Conservation (phyloP, 2,888 invertebrate genomes). For the Philhelius pedissequus region DNA sequence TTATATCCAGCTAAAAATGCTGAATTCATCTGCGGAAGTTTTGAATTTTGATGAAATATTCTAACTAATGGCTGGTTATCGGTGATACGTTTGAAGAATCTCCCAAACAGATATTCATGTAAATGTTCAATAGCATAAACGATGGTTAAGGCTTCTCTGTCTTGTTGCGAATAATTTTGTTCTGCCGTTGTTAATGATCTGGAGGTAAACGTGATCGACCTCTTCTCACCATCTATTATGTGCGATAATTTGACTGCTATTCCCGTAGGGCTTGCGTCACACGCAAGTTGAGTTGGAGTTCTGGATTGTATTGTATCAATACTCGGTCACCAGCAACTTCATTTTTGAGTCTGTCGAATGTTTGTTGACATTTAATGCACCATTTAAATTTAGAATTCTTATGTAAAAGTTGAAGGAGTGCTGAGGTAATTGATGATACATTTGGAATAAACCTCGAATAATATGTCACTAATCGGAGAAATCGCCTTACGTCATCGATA, state of each 20-base stretch:
- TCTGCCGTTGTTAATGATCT: background rate
- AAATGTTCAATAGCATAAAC: slow-evolving; percentile 3
- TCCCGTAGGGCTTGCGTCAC: background rate
- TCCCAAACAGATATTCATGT: background rate
- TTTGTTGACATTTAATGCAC: no score
- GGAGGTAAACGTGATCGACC: background rate
- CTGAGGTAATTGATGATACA: no score
- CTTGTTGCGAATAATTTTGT: slow-evolving; percentile 1
- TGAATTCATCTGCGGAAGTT: slow-evolving; percentile 6
- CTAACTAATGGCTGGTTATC: background rate
- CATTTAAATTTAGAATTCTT: no score
- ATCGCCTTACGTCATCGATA: no score
- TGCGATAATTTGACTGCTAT: background rate
- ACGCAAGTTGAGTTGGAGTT: background rate
- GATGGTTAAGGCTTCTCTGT: slow-evolving; percentile 25
- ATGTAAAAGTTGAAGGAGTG: no score
- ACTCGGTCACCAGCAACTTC: no score
- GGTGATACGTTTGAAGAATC: background rate
- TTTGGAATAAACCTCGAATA: no score
- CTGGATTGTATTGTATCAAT: no score
- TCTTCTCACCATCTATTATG: background rate
- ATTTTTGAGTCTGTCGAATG: no score
- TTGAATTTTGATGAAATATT: background rate
- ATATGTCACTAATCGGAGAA: no score
- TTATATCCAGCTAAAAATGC: slow-evolving; percentile 3